A percentile compares a stretch with the other conserved stretches of the same genome.
These are phyloP conservation scores for Drosophila melanica DNA, from an alignment of 1,140 invertebrate species.

Conservation along the genomic window DNA sequence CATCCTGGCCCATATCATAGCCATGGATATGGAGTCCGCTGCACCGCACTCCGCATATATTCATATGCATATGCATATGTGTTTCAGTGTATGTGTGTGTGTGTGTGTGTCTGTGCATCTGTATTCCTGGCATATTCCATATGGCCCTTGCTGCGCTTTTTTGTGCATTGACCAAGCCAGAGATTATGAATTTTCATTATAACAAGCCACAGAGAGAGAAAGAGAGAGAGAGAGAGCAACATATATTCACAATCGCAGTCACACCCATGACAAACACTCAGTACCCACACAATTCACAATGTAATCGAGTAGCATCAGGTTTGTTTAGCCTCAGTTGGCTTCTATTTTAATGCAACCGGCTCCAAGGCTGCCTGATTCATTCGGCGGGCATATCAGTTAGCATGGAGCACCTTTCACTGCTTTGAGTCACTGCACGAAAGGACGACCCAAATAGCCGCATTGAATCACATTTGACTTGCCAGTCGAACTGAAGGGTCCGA, in stretches of 20 bases:
- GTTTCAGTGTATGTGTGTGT: neutral
- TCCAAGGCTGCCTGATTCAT: conserved; percentile 11
- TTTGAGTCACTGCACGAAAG: conserved; percentile 31
- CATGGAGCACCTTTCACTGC: conserved; percentile 20
- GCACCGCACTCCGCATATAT: neutral
- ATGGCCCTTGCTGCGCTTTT: conserved; percentile 49
- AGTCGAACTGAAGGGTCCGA: neutral
- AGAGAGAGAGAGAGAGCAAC: neutral
- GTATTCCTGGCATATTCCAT: conserved; percentile 41
- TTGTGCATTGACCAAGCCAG: conserved; percentile 28
- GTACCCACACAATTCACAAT: neutral
- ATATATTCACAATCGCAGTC: conserved; percentile 2
- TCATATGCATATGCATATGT: neutral
- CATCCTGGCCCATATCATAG: conserved; percentile 54
- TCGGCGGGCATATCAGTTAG: conserved; percentile 32
- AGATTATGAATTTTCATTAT: conserved; percentile 79
- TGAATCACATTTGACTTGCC: conserved; percentile 32
- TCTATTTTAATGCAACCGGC: neutral
- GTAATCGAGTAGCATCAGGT: conserved; percentile 20
- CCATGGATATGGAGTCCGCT: conserved; percentile 16
- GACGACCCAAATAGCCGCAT: conserved; percentile 37
- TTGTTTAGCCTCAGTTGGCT: neutral
- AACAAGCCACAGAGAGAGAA: conserved; percentile 30
- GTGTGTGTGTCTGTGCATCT: neutral
- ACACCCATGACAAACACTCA: neutral